A percentile compares a stretch with the other conserved stretches of the same genome.
These are phyloP conservation scores for Trematocara zebra DNA, from an alignment of 2,113 vertebrate species.

Conservation along the genomic window DNA sequence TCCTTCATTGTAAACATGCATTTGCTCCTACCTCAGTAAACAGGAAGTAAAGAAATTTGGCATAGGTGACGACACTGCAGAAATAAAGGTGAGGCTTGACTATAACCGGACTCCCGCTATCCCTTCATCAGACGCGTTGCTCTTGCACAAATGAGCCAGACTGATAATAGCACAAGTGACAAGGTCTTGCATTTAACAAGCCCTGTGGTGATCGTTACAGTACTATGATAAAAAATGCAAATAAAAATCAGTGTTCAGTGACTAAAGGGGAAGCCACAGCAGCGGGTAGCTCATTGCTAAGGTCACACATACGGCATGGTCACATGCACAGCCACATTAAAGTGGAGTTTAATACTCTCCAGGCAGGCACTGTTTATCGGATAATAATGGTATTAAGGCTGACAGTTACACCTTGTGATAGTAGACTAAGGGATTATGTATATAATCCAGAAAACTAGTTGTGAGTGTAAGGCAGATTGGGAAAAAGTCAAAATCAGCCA, in stretches of 20 bases:
- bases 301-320: not conserved
- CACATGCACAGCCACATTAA: not conserved
- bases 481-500: not conserved
- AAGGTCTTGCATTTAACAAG: slow-evolving; percentile 28
- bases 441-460: not conserved
- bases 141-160: not conserved
- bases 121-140: not conserved
- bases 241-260: slow-evolving; percentile 53
- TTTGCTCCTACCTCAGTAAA: not conserved
- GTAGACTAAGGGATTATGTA: not conserved
- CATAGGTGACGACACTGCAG: not conserved
- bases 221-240: slow-evolving; percentile 32
- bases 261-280: not conserved
- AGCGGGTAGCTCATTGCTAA: not conserved
- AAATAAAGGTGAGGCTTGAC: not conserved
- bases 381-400: slow-evolving; percentile 17
- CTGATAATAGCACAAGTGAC: not conserved
- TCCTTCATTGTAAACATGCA: slow-evolving; percentile 8
- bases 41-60: not conserved
- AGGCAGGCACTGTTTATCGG: not conserved
- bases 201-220: slow-evolving; percentile 18
- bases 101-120: not conserved
- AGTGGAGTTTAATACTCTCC: not conserved
- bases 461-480: not conserved
- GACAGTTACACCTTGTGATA: not conserved